Conservation (phyloP, 2,888 invertebrate species). For the Stenolophus ochropezus region DNA sequence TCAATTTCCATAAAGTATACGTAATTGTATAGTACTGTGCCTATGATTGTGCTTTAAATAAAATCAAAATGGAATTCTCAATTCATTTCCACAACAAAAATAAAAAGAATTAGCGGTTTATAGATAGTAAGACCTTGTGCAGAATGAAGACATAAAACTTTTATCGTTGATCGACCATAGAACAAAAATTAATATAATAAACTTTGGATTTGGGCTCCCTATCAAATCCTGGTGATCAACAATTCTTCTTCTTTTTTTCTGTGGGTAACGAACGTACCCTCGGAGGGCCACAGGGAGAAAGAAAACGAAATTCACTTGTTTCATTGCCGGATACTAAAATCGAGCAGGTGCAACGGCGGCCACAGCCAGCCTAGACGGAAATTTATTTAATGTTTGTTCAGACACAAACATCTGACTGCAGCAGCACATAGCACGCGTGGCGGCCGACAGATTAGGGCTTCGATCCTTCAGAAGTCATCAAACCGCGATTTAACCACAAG, state of each 20-base stretch:
- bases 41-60: too few species aligned
- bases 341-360: constrained; percentile 32
- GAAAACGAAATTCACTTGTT: constrained; percentile 45
- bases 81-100: too few species aligned
- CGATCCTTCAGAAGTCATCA: constrained; percentile 17
- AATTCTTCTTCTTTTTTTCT: neutral
- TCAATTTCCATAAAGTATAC: too few species aligned
- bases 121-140: too few species aligned
- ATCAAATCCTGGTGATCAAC: neutral
- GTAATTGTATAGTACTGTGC: too few species aligned
- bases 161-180: too few species aligned
- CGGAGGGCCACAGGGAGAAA: constrained; percentile 29
- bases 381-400: constrained; percentile 46
- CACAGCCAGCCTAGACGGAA: constrained; percentile 33
- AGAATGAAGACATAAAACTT: too few species aligned
- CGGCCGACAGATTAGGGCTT: constrained; percentile 22
- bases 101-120: too few species aligned
- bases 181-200: neutral
- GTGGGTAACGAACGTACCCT: constrained; percentile 9
- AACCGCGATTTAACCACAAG: constrained; percentile 27
- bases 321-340: constrained; percentile 45
- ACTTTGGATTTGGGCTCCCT: neutral
- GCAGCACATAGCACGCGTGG: neutral
- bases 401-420: constrained; percentile 41
- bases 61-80: too few species aligned